Base-by-base conservation (phyloP, 2,888 invertebrate species). In the Dyspetes luteomarginatus region DNA sequence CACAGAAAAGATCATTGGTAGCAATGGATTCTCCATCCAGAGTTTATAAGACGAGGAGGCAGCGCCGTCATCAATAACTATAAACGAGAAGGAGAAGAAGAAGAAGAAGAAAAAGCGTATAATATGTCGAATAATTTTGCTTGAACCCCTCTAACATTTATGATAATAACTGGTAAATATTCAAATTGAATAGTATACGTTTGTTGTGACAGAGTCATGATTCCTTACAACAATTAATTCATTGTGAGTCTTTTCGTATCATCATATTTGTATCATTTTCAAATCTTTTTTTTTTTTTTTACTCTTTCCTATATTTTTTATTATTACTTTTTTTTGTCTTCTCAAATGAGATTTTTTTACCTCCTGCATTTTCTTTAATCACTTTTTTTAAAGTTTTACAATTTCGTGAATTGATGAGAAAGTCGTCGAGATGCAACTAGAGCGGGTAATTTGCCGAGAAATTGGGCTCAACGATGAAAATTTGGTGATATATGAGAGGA, bases 391-490 rank as follows among this genome's bases (percentile, higher is more conserved):
- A 19, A 24, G 19, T 60, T 56, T 43, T 24, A 3, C 22, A 68
- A 68, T 68, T 26, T 9, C 19, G 43, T 9, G 24, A 43, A 68
- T 55, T 56, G 24, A 0, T 28, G 26, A 24, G 15, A n/a, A n/a
- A n/a, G n/a, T n/a, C 30, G 48, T 28, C 56, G 26, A 64, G 12
- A 22, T 36, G 58, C 28, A 43, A 67, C 30, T 7, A 19, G 65
- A 65, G 64, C n/a, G 78, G 43, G 68, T 65, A 81, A 81, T 78
- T 73, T 48, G 43, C 50, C 55, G 74, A 65, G 26, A 81, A 78
- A 81, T 81, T 71, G 69, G 52, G n/a, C 65, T 64, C 71, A 43
- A 52, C 52, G 67, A 52, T 43, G 65, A 65, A 19, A 30, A 71
- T 71, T 77, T 71, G 43, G 2, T 26, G 48, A 64, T 26, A n/a